Conservation (phyloP, 2,797 vertebrate genomes). For the Anguilla pacifica region DNA sequence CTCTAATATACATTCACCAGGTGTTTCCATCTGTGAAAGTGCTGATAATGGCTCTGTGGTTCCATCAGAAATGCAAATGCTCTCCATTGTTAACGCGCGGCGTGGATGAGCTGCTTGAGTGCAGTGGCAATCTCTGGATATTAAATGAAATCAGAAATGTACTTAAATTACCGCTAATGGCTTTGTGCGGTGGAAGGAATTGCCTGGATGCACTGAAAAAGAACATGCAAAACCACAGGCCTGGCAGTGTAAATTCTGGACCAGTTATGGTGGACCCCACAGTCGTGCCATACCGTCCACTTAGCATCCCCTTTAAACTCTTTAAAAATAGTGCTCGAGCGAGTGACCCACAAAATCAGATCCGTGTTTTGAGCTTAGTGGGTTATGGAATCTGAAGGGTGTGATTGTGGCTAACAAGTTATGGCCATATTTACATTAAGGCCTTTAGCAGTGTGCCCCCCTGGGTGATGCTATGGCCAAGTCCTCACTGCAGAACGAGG, state of each 20-base stretch:
- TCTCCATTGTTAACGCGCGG: background rate
- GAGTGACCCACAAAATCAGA: no score
- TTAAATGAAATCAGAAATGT: background rate
- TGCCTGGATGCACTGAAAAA: background rate
- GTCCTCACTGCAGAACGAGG: background rate
- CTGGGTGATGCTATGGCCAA: background rate
- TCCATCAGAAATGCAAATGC: conserved; percentile 13
- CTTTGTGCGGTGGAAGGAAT: background rate
- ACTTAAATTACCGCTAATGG: background rate
- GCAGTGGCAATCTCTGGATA: background rate
- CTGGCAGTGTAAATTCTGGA: background rate
- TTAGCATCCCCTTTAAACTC: background rate
- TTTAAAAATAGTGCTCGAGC: background rate
- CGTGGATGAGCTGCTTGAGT: background rate
- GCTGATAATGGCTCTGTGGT: background rate
- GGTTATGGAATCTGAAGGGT: background rate
- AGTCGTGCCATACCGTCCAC: background rate
- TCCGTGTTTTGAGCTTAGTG: no score
- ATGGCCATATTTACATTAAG: background rate
- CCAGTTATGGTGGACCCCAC: no score
- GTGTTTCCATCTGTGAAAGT: background rate
- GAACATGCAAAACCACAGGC: background rate
- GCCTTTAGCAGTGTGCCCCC: background rate
- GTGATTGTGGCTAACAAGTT: background rate
- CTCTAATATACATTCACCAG: background rate